These are phyloP conservation scores for Gallinago stenura DNA, from an alignment of 2,797 vertebrate species.

Conservation along the genomic window DNA sequence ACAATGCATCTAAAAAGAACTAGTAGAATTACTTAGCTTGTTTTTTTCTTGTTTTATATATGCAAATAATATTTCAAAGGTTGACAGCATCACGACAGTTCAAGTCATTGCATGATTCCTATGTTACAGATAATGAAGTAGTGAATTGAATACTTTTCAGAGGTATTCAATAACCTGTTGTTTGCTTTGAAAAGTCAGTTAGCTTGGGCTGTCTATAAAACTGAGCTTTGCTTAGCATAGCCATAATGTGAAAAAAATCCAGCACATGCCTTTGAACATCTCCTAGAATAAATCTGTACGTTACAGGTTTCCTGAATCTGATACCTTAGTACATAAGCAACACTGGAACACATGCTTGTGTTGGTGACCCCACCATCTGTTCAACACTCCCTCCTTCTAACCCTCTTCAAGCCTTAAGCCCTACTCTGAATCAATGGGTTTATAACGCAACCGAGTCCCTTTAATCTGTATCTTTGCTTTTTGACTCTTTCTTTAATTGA, in stretches of 20 bases:
- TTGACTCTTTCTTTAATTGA: neutral
- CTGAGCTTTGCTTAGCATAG: neutral
- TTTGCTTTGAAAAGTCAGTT: neutral
- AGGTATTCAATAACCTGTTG: neutral
- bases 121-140: neutral
- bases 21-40: neutral
- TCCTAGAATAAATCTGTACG: neutral
- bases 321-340: neutral
- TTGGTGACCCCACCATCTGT: neutral
- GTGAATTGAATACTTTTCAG: neutral
- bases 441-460: neutral
- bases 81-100: neutral
- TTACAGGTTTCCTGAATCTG: neutral
- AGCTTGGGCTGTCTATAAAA: neutral
- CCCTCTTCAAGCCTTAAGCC: neutral
- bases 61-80: neutral
- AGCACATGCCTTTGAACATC: neutral
- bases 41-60: neutral
- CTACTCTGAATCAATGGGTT: neutral
- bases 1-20: neutral
- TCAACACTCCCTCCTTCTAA: neutral
- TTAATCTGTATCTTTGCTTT: neutral
- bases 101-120: neutral
- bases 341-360: neutral
- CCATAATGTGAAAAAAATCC: neutral